These are phyloP conservation scores for Boleophthalmus pectinirostris DNA, from an alignment of 2,113 vertebrate genomes.

Conservation along the genomic window DNA sequence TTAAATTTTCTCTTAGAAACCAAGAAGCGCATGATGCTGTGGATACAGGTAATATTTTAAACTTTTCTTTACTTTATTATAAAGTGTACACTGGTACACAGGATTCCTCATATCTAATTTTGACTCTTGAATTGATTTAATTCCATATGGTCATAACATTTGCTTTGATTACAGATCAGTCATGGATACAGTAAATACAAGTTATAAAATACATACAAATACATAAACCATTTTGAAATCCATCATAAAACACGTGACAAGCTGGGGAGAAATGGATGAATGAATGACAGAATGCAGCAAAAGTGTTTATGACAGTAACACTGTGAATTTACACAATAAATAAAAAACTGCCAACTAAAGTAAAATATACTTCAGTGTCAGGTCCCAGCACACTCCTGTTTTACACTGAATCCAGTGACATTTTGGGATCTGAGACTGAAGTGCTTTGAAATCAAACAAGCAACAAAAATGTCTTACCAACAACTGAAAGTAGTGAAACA, in stretches of 20 bases:
- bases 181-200: too few relatives aligned
- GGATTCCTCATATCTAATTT: neutral
- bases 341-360: neutral
- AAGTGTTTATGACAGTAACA: neutral
- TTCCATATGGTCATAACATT: too few relatives aligned
- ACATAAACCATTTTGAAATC: neutral
- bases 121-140: too few relatives aligned
- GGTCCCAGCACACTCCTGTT: neutral
- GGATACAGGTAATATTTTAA: constrained; percentile 3
- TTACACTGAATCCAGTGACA: neutral
- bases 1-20: constrained; percentile 98
- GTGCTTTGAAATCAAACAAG: neutral
- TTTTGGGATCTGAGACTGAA: neutral
- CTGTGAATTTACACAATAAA: neutral
- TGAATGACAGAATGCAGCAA: neutral
- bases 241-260: neutral
- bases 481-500: constrained; percentile 37
- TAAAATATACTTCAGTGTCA: neutral
- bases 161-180: too few relatives aligned
- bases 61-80: neutral
- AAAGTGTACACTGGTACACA: too few relatives aligned
- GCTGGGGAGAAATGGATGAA: neutral
- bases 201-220: neutral
- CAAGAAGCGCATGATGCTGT: constrained; percentile 94
- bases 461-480: constrained; percentile 19